phyloP scores from a whole-genome alignment of 2,888 invertebrate species.

The Clivina fossor region DNA sequence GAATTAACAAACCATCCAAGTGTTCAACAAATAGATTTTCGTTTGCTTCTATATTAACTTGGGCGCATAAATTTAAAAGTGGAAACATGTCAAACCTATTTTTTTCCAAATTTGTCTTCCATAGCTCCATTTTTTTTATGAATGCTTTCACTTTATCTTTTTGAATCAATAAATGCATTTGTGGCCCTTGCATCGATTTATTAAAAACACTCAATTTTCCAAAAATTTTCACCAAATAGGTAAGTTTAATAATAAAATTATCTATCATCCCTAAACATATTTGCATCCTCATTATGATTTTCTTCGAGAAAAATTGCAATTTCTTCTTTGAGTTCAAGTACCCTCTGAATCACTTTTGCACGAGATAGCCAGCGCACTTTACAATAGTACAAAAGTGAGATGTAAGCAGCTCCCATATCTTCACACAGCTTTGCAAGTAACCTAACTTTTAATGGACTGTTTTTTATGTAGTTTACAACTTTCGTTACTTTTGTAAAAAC shows the following conservation, averaged over 20 bases:
- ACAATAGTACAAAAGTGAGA: slow-evolving; percentile 10
- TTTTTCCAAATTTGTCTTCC: no score
- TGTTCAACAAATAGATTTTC: neutral
- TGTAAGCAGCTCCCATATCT: slow-evolving; percentile 5
- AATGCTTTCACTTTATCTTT: slow-evolving; percentile 18
- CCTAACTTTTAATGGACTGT: slow-evolving; percentile 24
- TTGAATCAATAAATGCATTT: slow-evolving; percentile 15
- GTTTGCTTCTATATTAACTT: slow-evolving; percentile 12
- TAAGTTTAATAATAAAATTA: slow-evolving; percentile 21
- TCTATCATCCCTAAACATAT: slow-evolving; percentile 6
- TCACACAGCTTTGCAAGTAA: slow-evolving; percentile 20
- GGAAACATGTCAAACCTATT: slow-evolving; percentile 12
- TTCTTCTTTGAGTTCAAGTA: slow-evolving; percentile 16
- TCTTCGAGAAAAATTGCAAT: slow-evolving; percentile 7
- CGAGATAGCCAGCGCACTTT: slow-evolving; percentile 13
- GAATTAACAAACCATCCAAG: slow-evolving; percentile 1
- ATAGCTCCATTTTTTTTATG: slow-evolving; percentile 14
- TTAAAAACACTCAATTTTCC: slow-evolving; percentile 26
- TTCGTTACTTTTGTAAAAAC: slow-evolving; percentile 21
- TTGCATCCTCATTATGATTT: slow-evolving; percentile 3
- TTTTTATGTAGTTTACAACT: slow-evolving; percentile 28
- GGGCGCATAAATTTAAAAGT: slow-evolving; percentile 16
- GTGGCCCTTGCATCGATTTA: slow-evolving; percentile 17
- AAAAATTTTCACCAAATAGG: slow-evolving; percentile 23
- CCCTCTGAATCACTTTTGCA: slow-evolving; percentile 7